Percentiles rank a stretch among this genome's conserved stretches.
Evolutionary conservation across 2,888 invertebrate genomes (phyloP).

Genomic region (Tetanocera ferruginea): DNA sequence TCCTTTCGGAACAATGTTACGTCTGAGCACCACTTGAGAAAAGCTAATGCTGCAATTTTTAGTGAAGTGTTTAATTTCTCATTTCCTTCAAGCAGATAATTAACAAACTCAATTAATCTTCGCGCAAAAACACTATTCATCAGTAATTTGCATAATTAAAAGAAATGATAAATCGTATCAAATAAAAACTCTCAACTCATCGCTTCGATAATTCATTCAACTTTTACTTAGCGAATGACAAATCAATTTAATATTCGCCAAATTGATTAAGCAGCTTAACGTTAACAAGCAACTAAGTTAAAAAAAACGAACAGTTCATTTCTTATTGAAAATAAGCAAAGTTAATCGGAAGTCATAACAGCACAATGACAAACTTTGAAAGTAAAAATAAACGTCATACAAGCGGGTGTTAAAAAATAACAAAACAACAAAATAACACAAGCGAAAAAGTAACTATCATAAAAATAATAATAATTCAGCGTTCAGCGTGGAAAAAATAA

Average conservation of each 20-base stretch:
- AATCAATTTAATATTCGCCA: not conserved
- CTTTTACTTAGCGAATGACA: not conserved
- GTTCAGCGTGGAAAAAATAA: constrained; percentile 1
- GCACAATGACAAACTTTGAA: not conserved
- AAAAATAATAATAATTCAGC: not conserved
- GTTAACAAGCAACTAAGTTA: not conserved
- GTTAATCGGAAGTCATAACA: constrained; percentile 20
- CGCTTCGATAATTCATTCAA: not conserved
- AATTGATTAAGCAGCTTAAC: not conserved
- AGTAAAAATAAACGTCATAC: constrained; percentile 25
- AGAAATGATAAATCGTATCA: constrained; percentile 8
- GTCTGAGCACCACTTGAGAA: no score
- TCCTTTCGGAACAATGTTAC: no score
- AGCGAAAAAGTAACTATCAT: not conserved
- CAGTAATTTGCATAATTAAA: constrained; percentile 20
- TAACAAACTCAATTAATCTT: not conserved
- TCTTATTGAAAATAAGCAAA: not conserved
- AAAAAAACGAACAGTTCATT: not conserved
- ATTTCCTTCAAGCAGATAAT: not conserved
- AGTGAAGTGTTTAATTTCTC: no score
- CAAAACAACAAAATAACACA: not conserved
- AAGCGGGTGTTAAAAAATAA: not conserved
- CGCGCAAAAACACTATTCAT: not conserved
- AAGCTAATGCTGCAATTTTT: no score
- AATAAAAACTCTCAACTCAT: not conserved